Evolutionary conservation across 2,797 vertebrate species (phyloP).

Genomic region (Acanthurus leucopareius): DNA sequence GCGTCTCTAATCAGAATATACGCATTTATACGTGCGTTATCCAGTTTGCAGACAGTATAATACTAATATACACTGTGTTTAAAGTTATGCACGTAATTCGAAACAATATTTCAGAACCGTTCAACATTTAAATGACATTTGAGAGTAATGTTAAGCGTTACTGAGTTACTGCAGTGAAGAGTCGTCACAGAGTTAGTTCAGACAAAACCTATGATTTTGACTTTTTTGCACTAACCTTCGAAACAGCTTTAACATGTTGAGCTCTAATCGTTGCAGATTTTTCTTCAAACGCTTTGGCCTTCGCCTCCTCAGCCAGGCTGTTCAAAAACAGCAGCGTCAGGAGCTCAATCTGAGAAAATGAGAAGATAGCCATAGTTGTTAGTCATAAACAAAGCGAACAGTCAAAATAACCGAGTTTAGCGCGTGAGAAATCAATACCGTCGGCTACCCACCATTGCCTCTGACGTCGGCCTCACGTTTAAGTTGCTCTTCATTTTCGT

Average conservation of each 20-base stretch:
- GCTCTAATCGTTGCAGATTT: constrained; percentile 88
- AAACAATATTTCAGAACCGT: not conserved
- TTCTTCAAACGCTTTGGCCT: constrained; percentile 88
- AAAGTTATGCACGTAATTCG: not conserved
- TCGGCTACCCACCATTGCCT: constrained; percentile 71
- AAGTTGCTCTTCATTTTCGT: constrained; percentile 58
- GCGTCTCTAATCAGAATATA: not conserved
- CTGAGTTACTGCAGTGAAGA: not conserved
- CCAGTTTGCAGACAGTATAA: not conserved
- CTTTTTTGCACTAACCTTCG: constrained; percentile 73
- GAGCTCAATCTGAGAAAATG: constrained; percentile 89
- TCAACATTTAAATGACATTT: not conserved
- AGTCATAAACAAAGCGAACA: not conserved
- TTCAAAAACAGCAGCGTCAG: constrained; percentile 89
- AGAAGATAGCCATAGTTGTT: not conserved
- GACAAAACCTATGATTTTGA: too few relatives aligned
- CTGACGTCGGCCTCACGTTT: constrained; percentile 64
- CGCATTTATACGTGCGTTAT: not conserved
- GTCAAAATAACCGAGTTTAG: not conserved
- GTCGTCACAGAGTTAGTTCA: not conserved
- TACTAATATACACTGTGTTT: not conserved
- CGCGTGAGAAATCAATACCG: rapidly evolving
- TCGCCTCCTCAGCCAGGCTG: constrained; percentile 91
- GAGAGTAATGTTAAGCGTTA: not conserved
- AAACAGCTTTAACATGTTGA: constrained; percentile 87